Base-by-base conservation (phyloP, 2,113 vertebrate genomes). In the Arvicanthis niloticus region DNA sequence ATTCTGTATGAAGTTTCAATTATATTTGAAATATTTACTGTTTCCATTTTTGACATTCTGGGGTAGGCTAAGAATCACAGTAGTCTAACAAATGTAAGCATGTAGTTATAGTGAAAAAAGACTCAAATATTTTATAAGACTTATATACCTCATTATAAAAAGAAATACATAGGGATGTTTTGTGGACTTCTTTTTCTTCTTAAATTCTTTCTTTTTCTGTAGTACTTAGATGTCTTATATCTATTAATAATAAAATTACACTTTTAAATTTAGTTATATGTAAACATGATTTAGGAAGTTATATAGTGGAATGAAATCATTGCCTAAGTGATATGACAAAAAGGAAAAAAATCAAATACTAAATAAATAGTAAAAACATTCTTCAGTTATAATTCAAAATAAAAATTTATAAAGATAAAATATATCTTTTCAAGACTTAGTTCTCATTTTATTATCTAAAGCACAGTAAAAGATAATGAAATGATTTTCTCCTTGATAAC, bases 21-120 rank as follows among this genome's bases (percentile, higher is more conserved):
- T 91, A 26, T 24, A 77, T 96, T 67, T 81, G 11, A 94, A 84
- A 70, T 56, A 53, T 21, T 92, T 89, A n/a, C 4, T 53, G 16
- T 40, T 91, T 2, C 40, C 21, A 82, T 89, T 12, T 96, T 91
- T 40, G 5, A 31, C 2, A 3, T 81, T 86, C 13, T 92, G 8
- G 2, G 67, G 15, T 77, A 91, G 1, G 0, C 5, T 93, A 89
- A 87, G 0, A 4, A 29, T 48, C 65, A 1, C 1, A 56, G 0
- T 40, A 70, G 40, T 45, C 67, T 7, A 21, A 70, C 53, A 56
- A 51, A 13, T 76, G 73, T 88, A 3, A 45, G 5, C 37, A 10
- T 56, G 0, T 13, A 58, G 86, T 82, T 75, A 21, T 4, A 58
- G 0, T 37, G 13, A 15, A 68, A 68, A 72, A 76, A 67, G 7